phyloP scores from a whole-genome alignment of 2,888 invertebrate genomes.

The Noctuana brunneofusca region DNA sequence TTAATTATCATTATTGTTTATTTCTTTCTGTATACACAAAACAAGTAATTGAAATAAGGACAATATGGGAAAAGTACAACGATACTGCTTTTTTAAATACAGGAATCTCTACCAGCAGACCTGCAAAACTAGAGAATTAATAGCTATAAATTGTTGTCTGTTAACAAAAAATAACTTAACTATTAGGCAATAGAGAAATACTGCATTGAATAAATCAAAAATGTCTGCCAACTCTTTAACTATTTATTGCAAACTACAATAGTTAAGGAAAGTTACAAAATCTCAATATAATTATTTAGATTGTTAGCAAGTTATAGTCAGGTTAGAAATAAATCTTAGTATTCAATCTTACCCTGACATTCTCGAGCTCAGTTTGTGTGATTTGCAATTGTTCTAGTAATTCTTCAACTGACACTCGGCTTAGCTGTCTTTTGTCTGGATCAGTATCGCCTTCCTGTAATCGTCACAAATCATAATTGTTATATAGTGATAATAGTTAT shows the following conservation, averaged over 20 bases:
- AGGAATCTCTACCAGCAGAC: no score
- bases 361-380: constrained; percentile 93
- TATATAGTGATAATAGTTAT: no score
- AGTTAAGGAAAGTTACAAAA: background rate
- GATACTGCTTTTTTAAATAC: no score
- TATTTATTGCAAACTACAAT: constrained; percentile 11
- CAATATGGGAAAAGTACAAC: no score
- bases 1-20: no score
- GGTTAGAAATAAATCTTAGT: background rate
- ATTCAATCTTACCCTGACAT: constrained; percentile 88
- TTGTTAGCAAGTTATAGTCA: constrained; percentile 32
- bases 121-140: no score
- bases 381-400: constrained; percentile 91
- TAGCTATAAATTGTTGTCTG: no score
- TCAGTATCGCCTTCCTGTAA: constrained; percentile 65
- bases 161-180: no score
- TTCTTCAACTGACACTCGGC: constrained; percentile 90
- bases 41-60: no score
- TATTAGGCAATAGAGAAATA: background rate
- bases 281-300: background rate
- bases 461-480: no score
- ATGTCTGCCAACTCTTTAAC: background rate
- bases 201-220: background rate
- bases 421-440: constrained; percentile 81
- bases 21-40: no score